Conservation (phyloP, 1,140 invertebrate genomes). For the Homarus americanus region DNA sequence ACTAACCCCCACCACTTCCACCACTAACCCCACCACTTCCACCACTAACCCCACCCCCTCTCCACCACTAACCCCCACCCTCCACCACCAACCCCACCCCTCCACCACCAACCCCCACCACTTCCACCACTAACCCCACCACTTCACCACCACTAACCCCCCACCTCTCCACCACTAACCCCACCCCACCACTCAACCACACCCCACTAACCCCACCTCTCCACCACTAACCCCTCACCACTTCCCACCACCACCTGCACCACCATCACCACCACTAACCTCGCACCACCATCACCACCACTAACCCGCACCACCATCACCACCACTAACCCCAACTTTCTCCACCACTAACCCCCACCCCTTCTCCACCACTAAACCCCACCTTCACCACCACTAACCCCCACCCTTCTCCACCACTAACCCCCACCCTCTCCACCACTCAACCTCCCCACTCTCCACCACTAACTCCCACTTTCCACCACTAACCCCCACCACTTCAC, state of each 20-base stretch:
- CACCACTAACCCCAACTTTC: background rate
- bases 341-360: too few species aligned
- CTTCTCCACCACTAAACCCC: constrained; percentile 10
- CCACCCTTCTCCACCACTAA: background rate
- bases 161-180: too few species aligned
- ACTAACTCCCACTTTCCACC: too few species aligned
- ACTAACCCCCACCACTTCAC: background rate
- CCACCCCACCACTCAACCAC: too few species aligned
- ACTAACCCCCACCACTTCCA: too few species aligned
- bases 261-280: background rate
- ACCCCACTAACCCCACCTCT: too few species aligned
- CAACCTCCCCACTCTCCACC: background rate
- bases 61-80: too few species aligned
- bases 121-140: background rate
- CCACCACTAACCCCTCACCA: too few species aligned
- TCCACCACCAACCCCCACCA: background rate
- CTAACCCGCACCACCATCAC: background rate
- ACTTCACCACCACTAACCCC: too few species aligned
- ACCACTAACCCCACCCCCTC: background rate
- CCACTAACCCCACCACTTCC: too few species aligned
- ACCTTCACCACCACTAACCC: background rate
- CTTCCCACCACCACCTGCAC: background rate
- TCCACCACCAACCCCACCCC: background rate
- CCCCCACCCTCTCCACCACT: background rate
- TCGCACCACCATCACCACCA: background rate